Base-by-base conservation (phyloP, 2,888 invertebrate species). In the Drosophila koepferae region DNA sequence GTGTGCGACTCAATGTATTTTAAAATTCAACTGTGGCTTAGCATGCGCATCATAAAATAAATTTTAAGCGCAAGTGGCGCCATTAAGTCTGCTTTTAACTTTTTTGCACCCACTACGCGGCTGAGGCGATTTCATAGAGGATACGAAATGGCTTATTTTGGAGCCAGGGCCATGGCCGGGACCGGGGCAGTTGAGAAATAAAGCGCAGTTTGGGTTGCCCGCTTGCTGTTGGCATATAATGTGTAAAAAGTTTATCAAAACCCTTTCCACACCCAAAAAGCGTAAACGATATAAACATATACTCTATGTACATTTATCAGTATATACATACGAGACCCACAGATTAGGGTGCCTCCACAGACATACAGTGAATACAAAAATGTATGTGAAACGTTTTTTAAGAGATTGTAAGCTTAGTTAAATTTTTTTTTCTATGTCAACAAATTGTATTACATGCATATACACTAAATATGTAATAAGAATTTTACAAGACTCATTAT, bases 61-160 rank as follows among this genome's bases (percentile, higher is more conserved):
- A 91, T 91, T 91, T 90, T 86, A 82, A 86, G 80, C 86, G 72
- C 85, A 88, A 86, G 81, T 79, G 91, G 89, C 91, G 91, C 91
- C 91, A 90, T 91, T 88, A 89, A 88, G 88, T 89, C 85, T 77
- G 82, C 90, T 83, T 72, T 84, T 80, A 81, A 86, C 81, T 87
- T 89, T 89, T 90, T 88, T 87, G 77, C 81, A 82, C 81, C 81
- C 82, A 80, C 81, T 86, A 73, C 81, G 86, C 79, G 81, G 79
- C 76, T 69, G 69, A 73, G 76, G 74, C 74, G 67, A 78, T 75
- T 80, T 65, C 69, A 69, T 73, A 74, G 72, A 59, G 72, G 62
- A 64, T 75, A 63, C 56, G 49, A 73, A 59, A 53, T 54, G 58
- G 63, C 31, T 46, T 40, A 41, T 31, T 49, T 54, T 10, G 54